Percentiles rank a stretch among this genome's conserved stretches.
These are phyloP conservation scores for Schizopygopsis malacanthus DNA, from an alignment of 2,797 vertebrate species.

Conservation along the genomic window DNA sequence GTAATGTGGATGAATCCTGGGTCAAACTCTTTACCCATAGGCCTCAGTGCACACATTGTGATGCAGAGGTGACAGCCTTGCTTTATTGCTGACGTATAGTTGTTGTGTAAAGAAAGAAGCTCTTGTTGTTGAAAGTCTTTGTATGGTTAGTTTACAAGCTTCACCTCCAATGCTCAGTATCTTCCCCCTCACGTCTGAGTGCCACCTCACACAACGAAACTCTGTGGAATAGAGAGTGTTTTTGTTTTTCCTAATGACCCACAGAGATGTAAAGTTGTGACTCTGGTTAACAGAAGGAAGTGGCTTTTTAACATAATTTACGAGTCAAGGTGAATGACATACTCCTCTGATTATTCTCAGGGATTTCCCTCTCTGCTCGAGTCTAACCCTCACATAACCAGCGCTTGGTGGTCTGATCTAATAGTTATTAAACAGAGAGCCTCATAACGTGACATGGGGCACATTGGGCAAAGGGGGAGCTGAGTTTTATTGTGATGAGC, in stretches of 20 bases:
- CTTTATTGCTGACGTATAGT: constrained; percentile 55
- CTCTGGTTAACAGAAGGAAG: constrained; percentile 71
- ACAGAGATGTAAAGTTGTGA: constrained; percentile 36
- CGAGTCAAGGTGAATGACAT: constrained; percentile 67
- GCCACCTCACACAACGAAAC: constrained; percentile 55
- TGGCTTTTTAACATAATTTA: constrained; percentile 75
- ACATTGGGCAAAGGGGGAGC: constrained; percentile 67
- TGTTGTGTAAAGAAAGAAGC: constrained; percentile 54
- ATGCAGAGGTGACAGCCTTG: constrained; percentile 58
- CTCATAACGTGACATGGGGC: constrained; percentile 78
- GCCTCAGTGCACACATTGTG: constrained; percentile 60
- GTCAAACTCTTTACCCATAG: constrained; percentile 58
- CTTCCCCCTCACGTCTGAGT: constrained; percentile 33
- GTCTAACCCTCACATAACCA: constrained; percentile 61
- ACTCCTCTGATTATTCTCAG: constrained; percentile 72
- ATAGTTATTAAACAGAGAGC: constrained; percentile 81
- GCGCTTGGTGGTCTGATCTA: constrained; percentile 84
- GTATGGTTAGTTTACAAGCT: constrained; percentile 56
- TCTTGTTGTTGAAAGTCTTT: constrained; percentile 54
- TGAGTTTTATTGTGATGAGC: constrained; percentile 62
- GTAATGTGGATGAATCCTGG: constrained; percentile 43
- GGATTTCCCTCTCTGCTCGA: constrained; percentile 46
- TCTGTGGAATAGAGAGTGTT: constrained; percentile 38
- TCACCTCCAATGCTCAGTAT: constrained; percentile 42
- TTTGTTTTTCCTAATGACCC: constrained; percentile 52